Percentiles rank a stretch among this genome's conserved stretches.
Evolutionary conservation across 2,113 vertebrate species (phyloP).

Genomic region (Hydrochoerus hydrochaeris): DNA sequence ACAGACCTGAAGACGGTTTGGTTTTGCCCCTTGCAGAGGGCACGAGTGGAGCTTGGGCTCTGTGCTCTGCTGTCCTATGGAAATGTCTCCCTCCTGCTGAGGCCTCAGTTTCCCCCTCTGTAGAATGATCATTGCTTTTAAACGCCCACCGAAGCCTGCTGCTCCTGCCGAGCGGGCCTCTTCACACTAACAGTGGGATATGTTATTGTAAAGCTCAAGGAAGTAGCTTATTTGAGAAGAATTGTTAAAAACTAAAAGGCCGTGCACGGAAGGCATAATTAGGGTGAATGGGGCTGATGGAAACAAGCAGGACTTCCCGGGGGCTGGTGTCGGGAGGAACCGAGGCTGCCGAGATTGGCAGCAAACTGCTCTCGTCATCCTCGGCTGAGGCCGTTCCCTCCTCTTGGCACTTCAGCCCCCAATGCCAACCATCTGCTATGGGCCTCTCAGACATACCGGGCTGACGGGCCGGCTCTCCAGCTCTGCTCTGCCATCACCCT

Average conservation of each 20-base stretch:
- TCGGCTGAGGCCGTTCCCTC: not conserved
- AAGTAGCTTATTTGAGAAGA: not conserved
- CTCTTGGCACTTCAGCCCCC: not conserved
- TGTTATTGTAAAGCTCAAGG: not conserved
- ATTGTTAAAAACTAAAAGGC: not conserved
- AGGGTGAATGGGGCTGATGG: not conserved
- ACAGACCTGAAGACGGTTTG: not conserved
- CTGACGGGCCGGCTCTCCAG: not conserved
- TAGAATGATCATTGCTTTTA: constrained; percentile 10
- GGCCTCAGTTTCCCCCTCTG: not conserved
- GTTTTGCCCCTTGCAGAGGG: not conserved
- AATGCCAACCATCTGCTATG: not conserved
- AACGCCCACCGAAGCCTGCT: not conserved
- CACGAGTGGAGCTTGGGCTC: not conserved
- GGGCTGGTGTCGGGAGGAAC: no score
- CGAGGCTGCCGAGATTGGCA: not conserved
- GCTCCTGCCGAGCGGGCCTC: not conserved
- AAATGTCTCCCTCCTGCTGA: not conserved
- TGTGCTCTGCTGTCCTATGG: not conserved
- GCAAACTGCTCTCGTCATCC: not conserved
- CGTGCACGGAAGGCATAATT: not conserved
- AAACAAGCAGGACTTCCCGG: not conserved
- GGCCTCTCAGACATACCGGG: not conserved
- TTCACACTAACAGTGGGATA: not conserved
- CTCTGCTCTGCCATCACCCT: not conserved